phyloP scores from a whole-genome alignment of 2,113 vertebrate species.

The Urocitellus parryii region DNA sequence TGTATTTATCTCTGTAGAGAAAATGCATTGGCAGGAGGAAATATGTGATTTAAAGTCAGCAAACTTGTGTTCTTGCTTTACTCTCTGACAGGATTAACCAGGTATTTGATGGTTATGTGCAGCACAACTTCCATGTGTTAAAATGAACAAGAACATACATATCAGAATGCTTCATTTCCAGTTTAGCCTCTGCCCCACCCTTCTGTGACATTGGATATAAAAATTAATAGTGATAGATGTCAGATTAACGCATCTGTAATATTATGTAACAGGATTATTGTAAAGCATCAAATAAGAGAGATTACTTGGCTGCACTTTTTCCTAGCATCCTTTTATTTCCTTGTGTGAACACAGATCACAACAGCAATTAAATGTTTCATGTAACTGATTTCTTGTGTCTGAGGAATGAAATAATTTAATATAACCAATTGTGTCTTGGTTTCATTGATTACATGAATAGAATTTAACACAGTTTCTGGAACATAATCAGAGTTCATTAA shows the following conservation, averaged over 20 bases:
- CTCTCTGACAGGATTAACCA: background rate
- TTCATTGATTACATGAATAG: background rate
- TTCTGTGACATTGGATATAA: background rate
- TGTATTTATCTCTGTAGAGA: background rate
- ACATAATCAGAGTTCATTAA: background rate
- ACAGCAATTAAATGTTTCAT: background rate
- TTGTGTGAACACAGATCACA: background rate
- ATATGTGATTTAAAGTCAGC: background rate
- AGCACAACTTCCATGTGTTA: background rate
- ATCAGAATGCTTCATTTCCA: background rate
- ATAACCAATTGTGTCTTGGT: background rate
- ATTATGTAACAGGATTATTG: background rate
- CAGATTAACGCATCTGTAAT: background rate
- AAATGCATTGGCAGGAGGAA: background rate
- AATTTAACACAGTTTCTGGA: background rate
- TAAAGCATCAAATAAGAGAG: background rate
- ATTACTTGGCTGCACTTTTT: background rate
- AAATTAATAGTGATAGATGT: background rate
- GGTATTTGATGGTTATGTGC: background rate
- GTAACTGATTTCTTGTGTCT: background rate
- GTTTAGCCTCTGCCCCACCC: background rate
- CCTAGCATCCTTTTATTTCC: background rate
- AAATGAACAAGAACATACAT: background rate
- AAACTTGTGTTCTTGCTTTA: background rate
- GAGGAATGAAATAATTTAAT: background rate